Base-by-base conservation (phyloP, 2,113 vertebrate genomes). In the Apistogramma diplotaenia region DNA sequence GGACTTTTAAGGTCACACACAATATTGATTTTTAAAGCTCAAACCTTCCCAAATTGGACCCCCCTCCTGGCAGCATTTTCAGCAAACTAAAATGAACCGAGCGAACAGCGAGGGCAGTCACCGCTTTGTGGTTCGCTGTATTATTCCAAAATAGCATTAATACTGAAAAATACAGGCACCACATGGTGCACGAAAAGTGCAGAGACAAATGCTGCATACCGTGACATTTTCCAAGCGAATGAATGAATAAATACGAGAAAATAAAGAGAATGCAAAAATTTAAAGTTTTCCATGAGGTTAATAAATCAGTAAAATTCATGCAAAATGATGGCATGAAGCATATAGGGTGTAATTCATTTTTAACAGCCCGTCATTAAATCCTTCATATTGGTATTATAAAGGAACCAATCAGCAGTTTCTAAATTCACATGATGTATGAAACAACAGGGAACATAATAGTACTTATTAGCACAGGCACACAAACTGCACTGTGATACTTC, bases 21-120 rank as follows among this genome's bases (percentile, higher is more conserved):
- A 59, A 58, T 86, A 87, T 89, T 70, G 76, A 91, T 80, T 87
- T 33, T 70, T 79, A 72, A 83, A 78, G 49, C 83, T 78, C 37
- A 3, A 53, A 4, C 79, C 73, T 27, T 80, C 81, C 49, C 2
- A 81, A 85, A 91, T 85, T 84, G 78, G 55, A 76, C 35, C 74
- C 79, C 65, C 79, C 67, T 74, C 61, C 74, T 78, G 81, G 82
- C 86, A 71, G 81, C 29, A 51, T 81, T 78, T 85, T 76, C 18
- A 33, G 19, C 25, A 82, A 85, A 79, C 72, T 62, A 40, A 91
- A 89, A 87, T 82, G 23, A 86, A 82, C 74, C 72, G 56, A 49
- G 54, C 18, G 55, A 76, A 92, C 29, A 78, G 54, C 59, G n/a
- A 61, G 46, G 78, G 61, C 54, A 55, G 40, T 19, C 4, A 4